phyloP scores from a whole-genome alignment of 2,113 vertebrate species.

The Muscicapa adusta region DNA sequence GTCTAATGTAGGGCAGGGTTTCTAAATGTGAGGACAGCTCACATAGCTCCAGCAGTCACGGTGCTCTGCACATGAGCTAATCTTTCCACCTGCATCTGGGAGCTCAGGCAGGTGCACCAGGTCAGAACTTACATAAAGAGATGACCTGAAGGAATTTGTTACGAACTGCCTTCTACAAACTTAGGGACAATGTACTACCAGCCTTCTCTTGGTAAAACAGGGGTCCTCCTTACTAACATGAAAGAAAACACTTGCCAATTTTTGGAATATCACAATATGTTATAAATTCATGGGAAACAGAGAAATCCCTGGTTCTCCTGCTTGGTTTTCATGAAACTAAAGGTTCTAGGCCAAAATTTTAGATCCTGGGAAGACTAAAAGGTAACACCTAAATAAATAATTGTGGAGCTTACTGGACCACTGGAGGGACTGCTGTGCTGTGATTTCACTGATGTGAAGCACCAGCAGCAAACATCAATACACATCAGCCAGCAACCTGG shows the following conservation, averaged over 20 bases:
- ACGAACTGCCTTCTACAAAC: neutral
- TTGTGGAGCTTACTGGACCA: rapidly evolving
- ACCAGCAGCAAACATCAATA: neutral
- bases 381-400: neutral
- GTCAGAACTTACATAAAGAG: neutral
- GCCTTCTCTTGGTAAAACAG: neutral
- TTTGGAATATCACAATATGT: neutral
- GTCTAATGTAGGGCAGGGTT: neutral
- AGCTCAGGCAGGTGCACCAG: neutral
- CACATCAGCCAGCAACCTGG: rapidly evolving
- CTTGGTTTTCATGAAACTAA: neutral
- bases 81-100: neutral
- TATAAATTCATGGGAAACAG: neutral
- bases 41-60: neutral
- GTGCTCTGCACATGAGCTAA: neutral
- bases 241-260: neutral
- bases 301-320: neutral
- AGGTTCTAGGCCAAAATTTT: neutral
- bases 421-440: neutral
- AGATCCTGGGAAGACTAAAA: neutral
- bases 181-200: neutral
- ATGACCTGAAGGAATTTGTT: neutral
- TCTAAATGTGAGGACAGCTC: neutral
- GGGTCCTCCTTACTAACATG: neutral
- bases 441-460: neutral